Conservation (phyloP, 2,797 vertebrate genomes). For the Crypturellus tataupa region DNA sequence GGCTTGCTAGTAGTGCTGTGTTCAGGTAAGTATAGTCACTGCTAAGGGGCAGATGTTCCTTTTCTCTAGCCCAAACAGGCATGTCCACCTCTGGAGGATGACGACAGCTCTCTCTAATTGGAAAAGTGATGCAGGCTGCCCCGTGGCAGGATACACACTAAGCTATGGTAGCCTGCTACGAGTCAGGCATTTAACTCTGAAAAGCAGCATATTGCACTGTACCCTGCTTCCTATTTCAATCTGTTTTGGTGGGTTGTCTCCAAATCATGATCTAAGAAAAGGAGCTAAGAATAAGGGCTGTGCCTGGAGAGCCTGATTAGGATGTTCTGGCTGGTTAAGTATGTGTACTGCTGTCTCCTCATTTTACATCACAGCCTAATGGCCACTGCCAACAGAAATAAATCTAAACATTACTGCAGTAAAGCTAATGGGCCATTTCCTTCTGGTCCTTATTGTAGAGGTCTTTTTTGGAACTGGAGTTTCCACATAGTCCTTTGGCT, state of each 20-base stretch:
- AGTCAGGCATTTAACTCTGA: not conserved
- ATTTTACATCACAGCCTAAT: not conserved
- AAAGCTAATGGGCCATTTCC: not conserved
- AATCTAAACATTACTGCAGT: not conserved
- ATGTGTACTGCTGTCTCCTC: not conserved
- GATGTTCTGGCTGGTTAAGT: constrained; percentile 1
- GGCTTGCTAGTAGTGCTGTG: not conserved
- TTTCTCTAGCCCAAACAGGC: not conserved
- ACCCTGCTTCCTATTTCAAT: not conserved
- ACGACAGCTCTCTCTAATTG: not conserved
- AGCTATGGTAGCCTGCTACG: not conserved
- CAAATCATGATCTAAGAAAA: not conserved
- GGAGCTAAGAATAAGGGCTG: not conserved
- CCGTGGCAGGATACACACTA: not conserved
- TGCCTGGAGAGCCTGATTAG: not conserved
- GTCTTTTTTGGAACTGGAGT: not conserved
- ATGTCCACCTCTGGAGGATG: not conserved
- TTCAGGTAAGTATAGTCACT: not conserved
- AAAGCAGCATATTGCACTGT: not conserved
- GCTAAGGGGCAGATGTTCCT: not conserved
- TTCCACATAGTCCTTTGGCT: not conserved
- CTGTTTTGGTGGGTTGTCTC: not conserved
- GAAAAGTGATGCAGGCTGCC: not conserved
- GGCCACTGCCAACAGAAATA: not conserved
- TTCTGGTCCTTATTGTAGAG: not conserved